Conservation (phyloP, 2,888 invertebrate species). For the Pteria penguin region DNA sequence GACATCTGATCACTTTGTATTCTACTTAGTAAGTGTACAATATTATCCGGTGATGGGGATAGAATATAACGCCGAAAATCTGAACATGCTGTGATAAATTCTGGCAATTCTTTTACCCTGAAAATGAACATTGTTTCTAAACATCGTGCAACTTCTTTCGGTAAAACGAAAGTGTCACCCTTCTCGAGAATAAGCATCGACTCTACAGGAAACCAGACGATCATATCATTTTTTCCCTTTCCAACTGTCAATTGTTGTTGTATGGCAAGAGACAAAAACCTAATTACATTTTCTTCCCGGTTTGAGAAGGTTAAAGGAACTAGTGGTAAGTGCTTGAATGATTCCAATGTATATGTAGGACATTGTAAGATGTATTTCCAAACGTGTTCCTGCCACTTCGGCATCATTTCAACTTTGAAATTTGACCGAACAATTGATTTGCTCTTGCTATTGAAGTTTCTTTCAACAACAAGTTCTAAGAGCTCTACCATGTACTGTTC, state of each 20-base stretch:
- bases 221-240: background rate
- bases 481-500: background rate
- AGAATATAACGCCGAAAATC: constrained; percentile 1
- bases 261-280: constrained; percentile 1
- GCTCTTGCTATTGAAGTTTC: background rate
- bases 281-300: background rate
- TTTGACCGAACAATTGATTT: background rate
- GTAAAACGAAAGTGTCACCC: no score
- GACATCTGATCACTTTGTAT: background rate
- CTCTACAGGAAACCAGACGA: no score
- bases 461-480: background rate
- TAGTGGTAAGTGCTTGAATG: constrained; percentile 16
- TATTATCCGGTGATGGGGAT: constrained; percentile 6
- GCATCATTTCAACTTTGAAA: background rate
- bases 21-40: background rate
- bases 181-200: no score
- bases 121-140: constrained; percentile 22
- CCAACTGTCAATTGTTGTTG: constrained; percentile 6
- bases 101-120: constrained; percentile 13
- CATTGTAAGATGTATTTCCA: constrained; percentile 12
- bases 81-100: constrained; percentile 9
- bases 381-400: constrained; percentile 31
- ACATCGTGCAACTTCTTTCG: constrained; percentile 18
- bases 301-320: no score
- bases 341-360: background rate